Percentiles rank a stretch among this genome's conserved stretches.
Conservation (phyloP, 2,888 invertebrate species). For the Oxytorus armatus region DNA sequence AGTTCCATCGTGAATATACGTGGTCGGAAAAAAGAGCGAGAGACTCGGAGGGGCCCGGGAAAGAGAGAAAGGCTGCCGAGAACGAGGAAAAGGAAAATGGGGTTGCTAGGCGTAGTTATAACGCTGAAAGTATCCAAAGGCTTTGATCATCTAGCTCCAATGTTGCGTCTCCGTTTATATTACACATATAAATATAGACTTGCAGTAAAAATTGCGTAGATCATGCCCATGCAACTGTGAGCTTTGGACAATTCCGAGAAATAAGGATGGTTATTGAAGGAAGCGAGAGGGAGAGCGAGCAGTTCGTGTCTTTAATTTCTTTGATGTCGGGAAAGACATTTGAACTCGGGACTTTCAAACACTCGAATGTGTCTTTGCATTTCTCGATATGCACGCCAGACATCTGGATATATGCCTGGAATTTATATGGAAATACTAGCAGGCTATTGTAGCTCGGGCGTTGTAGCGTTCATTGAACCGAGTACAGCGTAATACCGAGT, state of each 20-base stretch:
- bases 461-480: too few species aligned
- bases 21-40: background rate
- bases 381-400: background rate
- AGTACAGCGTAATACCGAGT: too few species aligned
- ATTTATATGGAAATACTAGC: too few species aligned
- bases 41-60: background rate
- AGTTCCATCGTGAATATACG: background rate
- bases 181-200: background rate
- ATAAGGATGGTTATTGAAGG: background rate
- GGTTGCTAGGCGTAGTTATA: conserved; percentile 30
- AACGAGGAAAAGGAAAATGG: conserved; percentile 12
- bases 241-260: background rate
- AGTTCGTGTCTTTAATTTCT: conserved; percentile 20
- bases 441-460: too few species aligned
- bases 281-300: background rate
- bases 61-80: conserved; percentile 14
- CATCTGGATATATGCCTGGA: too few species aligned
- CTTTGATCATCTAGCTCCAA: conserved; percentile 46
- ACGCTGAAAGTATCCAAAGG: conserved; percentile 33
- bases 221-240: background rate
- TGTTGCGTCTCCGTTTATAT: background rate
- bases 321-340: conserved; percentile 42
- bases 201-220: background rate
- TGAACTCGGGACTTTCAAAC: conserved; percentile 11
- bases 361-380: background rate